Conservation (phyloP, 2,113 vertebrate genomes). For the Labeo rohita region DNA sequence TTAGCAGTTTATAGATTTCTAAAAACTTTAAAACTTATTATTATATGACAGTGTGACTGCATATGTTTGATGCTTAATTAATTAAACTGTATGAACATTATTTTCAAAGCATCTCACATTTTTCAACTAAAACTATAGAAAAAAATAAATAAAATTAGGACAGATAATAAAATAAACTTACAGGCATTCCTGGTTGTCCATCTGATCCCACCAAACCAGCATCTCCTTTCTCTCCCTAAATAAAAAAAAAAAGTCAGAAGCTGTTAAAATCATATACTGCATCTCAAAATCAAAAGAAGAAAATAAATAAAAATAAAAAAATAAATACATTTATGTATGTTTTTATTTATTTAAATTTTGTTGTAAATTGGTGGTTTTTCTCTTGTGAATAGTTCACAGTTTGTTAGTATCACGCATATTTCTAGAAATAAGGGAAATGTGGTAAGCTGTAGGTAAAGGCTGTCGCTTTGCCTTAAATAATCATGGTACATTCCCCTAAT, state of each 20-base stretch:
- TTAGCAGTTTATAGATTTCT: not conserved
- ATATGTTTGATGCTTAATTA: not conserved
- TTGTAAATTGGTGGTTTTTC: not conserved
- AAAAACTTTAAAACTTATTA: not conserved
- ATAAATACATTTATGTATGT: too few species aligned
- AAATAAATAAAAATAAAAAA: too few species aligned
- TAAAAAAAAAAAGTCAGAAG: not conserved
- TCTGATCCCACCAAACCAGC: slow-evolving; percentile 44
- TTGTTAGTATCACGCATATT: not conserved
- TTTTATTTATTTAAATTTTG: too few species aligned
- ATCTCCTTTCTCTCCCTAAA: slow-evolving; percentile 63
- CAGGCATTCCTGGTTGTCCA: slow-evolving; percentile 57
- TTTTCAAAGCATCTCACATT: not conserved
- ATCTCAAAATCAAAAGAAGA: not conserved
- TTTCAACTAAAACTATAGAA: not conserved
- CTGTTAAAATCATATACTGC: not conserved
- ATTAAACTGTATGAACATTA: not conserved
- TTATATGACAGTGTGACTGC: not conserved
- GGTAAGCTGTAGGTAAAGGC: not conserved
- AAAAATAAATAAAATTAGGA: not conserved
- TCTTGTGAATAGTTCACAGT: not conserved
- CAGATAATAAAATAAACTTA: slow-evolving; percentile 42
- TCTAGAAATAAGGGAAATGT: not conserved
- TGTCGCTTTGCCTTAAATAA: not conserved
- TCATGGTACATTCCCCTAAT: not conserved